Percentiles rank a stretch among this genome's conserved stretches.
Conservation (phyloP, 2,888 invertebrate genomes). For the Proisotoma minuta region DNA sequence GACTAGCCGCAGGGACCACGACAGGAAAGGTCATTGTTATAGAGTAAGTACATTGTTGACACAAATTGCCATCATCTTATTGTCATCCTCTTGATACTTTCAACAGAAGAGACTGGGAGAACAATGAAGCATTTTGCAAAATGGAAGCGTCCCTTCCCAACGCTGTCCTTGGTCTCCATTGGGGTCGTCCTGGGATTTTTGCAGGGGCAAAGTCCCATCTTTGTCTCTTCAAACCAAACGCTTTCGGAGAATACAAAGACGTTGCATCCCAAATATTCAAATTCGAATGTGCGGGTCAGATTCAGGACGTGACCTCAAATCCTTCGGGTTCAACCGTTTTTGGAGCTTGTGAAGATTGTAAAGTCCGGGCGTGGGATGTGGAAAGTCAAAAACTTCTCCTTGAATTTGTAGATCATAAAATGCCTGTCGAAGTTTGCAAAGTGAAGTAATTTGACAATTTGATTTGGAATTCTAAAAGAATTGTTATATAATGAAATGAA, state of each 20-base stretch:
- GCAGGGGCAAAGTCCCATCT: conserved; percentile 28
- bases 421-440: conserved; percentile 34
- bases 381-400: conserved; percentile 27
- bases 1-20: conserved; percentile 36
- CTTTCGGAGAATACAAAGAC: conserved; percentile 6
- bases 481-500: background rate
- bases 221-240: conserved; percentile 24
- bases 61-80: background rate
- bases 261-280: conserved; percentile 15
- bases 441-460: conserved; percentile 28
- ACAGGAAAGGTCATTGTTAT: conserved; percentile 30
- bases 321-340: conserved; percentile 21
- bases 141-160: conserved; percentile 27
- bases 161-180: conserved; percentile 37
- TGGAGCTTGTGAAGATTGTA: conserved; percentile 39
- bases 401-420: conserved; percentile 24
- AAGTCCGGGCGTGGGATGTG: conserved; percentile 34
- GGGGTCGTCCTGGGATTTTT: conserved; percentile 36
- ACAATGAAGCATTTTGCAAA: conserved; percentile 17
- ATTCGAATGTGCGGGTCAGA: conserved; percentile 33
- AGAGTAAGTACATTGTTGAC: conserved; percentile 26
- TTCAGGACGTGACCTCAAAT: conserved; percentile 31
- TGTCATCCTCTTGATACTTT: too few relatives aligned
- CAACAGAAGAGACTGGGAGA: conserved; percentile 25
- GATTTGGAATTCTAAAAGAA: background rate